Conservation (phyloP, 2,888 invertebrate species). For the Plagodis pulveraria region DNA sequence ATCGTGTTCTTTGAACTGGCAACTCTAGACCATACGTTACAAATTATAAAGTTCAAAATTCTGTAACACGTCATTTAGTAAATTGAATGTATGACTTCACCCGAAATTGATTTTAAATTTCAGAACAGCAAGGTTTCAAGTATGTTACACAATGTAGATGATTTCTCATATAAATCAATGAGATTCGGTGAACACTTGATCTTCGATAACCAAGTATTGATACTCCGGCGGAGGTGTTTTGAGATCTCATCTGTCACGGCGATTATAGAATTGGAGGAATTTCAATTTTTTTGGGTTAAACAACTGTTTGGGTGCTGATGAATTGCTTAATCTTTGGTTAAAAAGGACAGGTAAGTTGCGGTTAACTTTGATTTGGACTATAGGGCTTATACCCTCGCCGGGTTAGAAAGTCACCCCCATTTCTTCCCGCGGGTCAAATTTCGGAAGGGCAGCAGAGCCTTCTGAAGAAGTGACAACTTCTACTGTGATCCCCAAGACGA, state of each 20-base stretch:
- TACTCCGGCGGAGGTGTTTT: conserved; percentile 57
- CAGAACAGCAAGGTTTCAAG: conserved; percentile 11
- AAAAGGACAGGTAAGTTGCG: conserved; percentile 1
- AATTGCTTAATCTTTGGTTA: conserved; percentile 24
- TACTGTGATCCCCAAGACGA: no score
- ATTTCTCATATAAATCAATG: conserved; percentile 66
- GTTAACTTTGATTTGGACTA: not conserved
- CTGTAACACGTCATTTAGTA: conserved; percentile 1
- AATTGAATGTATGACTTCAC: conserved; percentile 9
- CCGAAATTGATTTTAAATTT: conserved; percentile 20
- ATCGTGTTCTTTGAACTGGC: conserved; percentile 23
- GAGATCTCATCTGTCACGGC: conserved; percentile 60
- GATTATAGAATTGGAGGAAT: conserved; percentile 53
- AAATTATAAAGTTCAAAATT: conserved; percentile 21
- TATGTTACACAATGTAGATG: conserved; percentile 33
- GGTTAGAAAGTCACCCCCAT: no score
- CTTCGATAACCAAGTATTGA: conserved; percentile 60
- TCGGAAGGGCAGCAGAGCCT: no score
- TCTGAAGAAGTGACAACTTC: no score
- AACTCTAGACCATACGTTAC: conserved; percentile 33
- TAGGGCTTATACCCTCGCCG: no score
- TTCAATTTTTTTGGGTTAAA: conserved; percentile 7
- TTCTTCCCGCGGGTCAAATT: no score
- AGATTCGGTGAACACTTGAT: conserved; percentile 59
- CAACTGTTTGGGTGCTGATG: conserved; percentile 16